These are phyloP conservation scores for Micromys minutus DNA, from an alignment of 2,113 vertebrate species.

Conservation along the genomic window DNA sequence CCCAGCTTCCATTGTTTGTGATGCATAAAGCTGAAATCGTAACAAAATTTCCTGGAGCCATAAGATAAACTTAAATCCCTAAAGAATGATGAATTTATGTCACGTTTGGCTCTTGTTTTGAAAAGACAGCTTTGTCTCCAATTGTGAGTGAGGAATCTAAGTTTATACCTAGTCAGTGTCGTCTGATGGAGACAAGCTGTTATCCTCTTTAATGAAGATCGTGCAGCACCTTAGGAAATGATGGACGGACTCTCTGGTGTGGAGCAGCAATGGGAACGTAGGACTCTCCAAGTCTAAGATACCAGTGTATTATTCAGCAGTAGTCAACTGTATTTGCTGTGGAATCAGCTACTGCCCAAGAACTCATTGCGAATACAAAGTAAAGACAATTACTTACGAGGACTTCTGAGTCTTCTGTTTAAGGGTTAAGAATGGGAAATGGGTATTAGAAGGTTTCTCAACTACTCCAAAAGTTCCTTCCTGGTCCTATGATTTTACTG, in stretches of 20 bases:
- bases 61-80: neutral
- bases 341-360: neutral
- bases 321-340: neutral
- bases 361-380: constrained; percentile 12
- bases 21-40: neutral
- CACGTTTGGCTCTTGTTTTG: neutral
- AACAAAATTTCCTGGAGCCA: neutral
- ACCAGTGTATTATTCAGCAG: neutral
- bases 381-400: constrained; percentile 27
- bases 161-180: neutral
- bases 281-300: neutral
- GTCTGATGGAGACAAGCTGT: neutral
- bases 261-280: neutral
- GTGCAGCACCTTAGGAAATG: neutral
- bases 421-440: neutral
- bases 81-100: constrained; percentile 33
- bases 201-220: constrained; percentile 19
- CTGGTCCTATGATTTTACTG: neutral
- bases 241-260: neutral
- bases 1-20: neutral
- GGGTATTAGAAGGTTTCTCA: neutral
- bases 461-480: neutral
- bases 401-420: neutral
- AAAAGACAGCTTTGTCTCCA: neutral
- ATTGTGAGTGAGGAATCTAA: neutral